A percentile compares a stretch with the other conserved stretches of the same genome.
Conservation (phyloP, 2,888 invertebrate species). For the Dicyrtomina minuta region DNA sequence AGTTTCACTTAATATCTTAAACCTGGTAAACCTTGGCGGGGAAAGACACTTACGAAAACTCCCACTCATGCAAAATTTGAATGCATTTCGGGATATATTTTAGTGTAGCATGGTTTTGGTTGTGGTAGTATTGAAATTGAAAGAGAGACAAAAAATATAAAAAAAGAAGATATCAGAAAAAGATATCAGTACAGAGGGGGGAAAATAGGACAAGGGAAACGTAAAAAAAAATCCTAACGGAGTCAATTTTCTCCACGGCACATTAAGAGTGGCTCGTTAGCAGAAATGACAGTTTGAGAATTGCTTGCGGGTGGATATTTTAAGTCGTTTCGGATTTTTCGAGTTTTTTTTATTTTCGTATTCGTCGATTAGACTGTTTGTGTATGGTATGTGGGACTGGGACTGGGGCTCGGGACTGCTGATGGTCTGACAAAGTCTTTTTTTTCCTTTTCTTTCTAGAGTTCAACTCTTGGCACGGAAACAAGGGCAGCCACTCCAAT, state of each 20-base stretch:
- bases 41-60: background rate
- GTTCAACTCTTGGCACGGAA: constrained; percentile 20
- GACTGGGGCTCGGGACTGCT: background rate
- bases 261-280: constrained; percentile 32
- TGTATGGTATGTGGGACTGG: background rate
- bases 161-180: background rate
- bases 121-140: too few relatives aligned
- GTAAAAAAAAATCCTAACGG: constrained; percentile 22
- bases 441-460: background rate
- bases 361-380: background rate
- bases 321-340: background rate
- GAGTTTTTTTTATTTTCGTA: background rate
- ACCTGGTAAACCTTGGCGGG: too few relatives aligned
- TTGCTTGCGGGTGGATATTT: constrained; percentile 29
- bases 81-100: too few relatives aligned
- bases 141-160: too few relatives aligned
- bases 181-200: background rate
- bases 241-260: constrained; percentile 31
- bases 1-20: constrained; percentile 5
- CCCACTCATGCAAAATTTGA: too few relatives aligned
- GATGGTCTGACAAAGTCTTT: background rate
- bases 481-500: constrained; percentile 27
- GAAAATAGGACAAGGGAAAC: background rate
- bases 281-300: constrained; percentile 28
- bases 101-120: too few relatives aligned